These are phyloP conservation scores for Andrena marginata DNA, from an alignment of 2,888 invertebrate genomes.

Conservation along the genomic window DNA sequence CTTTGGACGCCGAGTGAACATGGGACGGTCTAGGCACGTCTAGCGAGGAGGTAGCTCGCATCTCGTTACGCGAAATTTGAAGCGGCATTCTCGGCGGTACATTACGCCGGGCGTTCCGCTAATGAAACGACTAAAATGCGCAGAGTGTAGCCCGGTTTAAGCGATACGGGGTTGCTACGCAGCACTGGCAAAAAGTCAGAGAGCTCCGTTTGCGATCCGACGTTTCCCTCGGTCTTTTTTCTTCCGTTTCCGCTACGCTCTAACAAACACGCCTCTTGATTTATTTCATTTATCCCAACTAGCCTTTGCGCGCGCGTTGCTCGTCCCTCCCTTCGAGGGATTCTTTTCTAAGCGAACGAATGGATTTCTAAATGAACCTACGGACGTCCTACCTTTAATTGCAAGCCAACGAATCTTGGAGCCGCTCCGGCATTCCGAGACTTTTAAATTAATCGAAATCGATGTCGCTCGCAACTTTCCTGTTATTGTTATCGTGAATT, in stretches of 20 bases:
- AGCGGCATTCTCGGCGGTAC: conserved; percentile 49
- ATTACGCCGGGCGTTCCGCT: conserved; percentile 51
- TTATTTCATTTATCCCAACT: not conserved
- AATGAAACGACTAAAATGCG: conserved; percentile 71
- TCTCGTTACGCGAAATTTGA: conserved; percentile 59
- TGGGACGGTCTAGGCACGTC: conserved; percentile 2
- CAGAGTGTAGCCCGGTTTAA: conserved; percentile 30
- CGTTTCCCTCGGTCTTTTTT: not conserved
- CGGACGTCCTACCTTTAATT: not conserved
- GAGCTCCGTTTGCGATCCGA: not conserved
- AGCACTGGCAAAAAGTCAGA: conserved; percentile 11
- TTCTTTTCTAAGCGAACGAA: not conserved
- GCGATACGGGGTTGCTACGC: conserved; percentile 14
- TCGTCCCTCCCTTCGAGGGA: not conserved
- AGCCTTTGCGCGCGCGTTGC: not conserved
- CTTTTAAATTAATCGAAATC: not conserved
- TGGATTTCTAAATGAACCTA: not conserved
- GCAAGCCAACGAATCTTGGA: not conserved
- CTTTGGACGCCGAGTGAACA: not conserved
- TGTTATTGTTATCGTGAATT: not conserved
- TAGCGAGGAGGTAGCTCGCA: conserved; percentile 15
- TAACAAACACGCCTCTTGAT: not conserved
- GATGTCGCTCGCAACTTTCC: not conserved
- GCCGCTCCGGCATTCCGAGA: not conserved
- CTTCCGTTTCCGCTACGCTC: not conserved